Evolutionary conservation across 2,113 vertebrate genomes (phyloP), one percentile per base, ranked within the genome.

Genomic region (Protobothrops flavoviridis): DNA sequence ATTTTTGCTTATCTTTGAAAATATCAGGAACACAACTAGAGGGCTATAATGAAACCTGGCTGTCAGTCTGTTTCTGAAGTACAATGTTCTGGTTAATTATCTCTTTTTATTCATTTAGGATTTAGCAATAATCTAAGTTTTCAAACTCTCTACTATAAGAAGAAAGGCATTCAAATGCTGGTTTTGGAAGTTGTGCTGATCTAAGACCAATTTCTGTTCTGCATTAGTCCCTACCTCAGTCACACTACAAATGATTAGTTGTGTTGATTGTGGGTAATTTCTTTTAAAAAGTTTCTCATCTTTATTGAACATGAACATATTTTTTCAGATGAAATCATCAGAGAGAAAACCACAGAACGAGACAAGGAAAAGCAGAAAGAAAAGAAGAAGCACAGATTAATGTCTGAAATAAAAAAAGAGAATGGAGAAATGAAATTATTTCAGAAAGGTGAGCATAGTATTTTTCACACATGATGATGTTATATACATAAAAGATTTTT

Each of bases 331-430:
- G 98, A 98, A 97, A 97, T 98, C 96, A 21, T 39, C 81, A 98
- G 98, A 97, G 98, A 99, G 33, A 98, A 98, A 98, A 97, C 98
- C 92, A 98, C 98, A 97, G 98, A 98, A 91, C 97, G 97, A 94
- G 98, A 99, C 11, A 98, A 97, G 94, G 98, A 99, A 96, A 98
- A 97, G 90, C 98, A 98, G 85, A 98, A 97, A 95, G 98, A 99
- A 90, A 99, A 98, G 97, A 98, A 99, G 97, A 99, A 99, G 95
- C 98, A 99, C 97, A 99, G 98, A 97, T 94, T 98, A 95, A 98
- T 98, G 96, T 98, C 98, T 94, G 98, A 99, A 97, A 98, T 99
- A 94, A 99, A 99, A 98, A 98, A 99, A 96, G 99, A 99, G 96
- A 99, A 99, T 85, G 99, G 99, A 94, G 99, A 99, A 95, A 97